These are phyloP conservation scores for Scartelaos histophorus DNA, from an alignment of 2,113 vertebrate species.

Conservation along the genomic window DNA sequence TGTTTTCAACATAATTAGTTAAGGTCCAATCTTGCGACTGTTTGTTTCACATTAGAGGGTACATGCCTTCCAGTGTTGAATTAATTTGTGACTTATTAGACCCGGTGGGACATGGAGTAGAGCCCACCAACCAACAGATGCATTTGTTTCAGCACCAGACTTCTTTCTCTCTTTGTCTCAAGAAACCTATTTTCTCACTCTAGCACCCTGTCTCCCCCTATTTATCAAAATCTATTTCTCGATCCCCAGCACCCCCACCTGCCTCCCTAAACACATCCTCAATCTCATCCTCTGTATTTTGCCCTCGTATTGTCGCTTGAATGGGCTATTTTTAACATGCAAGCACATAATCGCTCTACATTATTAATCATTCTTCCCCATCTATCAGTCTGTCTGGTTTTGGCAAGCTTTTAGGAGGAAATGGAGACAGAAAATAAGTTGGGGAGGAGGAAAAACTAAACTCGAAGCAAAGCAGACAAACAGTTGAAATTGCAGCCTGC, in stretches of 20 bases:
- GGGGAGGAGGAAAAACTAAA: conserved; percentile 11
- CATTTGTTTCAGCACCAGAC: conserved; percentile 59
- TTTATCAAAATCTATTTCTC: conserved; percentile 64
- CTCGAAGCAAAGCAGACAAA: conserved; percentile 21
- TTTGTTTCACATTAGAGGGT: not conserved
- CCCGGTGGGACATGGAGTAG: conserved; percentile 62
- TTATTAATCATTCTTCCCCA: conserved; percentile 58
- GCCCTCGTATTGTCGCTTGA: conserved; percentile 20
- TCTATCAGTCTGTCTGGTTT: conserved; percentile 17
- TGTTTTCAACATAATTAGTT: not conserved
- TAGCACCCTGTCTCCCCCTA: conserved; percentile 51
- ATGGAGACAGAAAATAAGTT: conserved; percentile 7
- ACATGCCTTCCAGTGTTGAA: not conserved
- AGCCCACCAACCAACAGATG: conserved; percentile 57
- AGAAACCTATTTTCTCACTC: conserved; percentile 60
- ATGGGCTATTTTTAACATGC: conserved; percentile 70
- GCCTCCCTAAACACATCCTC: conserved; percentile 21
- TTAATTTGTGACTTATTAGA: conserved; percentile 59
- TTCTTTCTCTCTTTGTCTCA: conserved; percentile 48
- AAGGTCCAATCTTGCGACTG: not conserved
- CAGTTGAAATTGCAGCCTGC: conserved; percentile 34
- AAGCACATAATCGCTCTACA: conserved; percentile 64
- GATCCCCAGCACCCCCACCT: conserved; percentile 44
- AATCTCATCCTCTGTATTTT: conserved; percentile 19
- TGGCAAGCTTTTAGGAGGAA: not conserved